Conservation (phyloP, 1,140 invertebrate species). For the Dysdera silvatica region DNA sequence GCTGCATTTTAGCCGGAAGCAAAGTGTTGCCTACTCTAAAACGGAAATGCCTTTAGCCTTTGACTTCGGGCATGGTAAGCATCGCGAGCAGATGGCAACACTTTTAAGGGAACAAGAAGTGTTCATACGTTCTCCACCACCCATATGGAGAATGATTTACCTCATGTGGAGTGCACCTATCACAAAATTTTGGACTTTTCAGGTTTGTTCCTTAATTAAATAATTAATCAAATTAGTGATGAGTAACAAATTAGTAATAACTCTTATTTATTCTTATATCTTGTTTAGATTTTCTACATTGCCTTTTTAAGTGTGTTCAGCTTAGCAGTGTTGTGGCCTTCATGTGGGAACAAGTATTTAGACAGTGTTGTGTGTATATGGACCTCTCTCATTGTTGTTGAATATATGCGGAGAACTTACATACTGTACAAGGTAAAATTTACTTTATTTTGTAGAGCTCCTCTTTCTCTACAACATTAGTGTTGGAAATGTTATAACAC, state of each 20-base stretch:
- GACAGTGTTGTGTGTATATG: slow-evolving; percentile 43
- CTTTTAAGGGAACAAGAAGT: slow-evolving; percentile 25
- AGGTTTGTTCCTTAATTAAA: too few species aligned
- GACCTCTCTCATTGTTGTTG: slow-evolving; percentile 33
- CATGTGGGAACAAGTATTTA: slow-evolving; percentile 43
- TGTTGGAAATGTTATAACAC: too few species aligned
- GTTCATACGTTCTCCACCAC: slow-evolving; percentile 25
- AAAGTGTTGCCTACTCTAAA: too few species aligned
- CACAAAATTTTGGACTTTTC: slow-evolving; percentile 39
- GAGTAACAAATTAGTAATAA: too few species aligned
- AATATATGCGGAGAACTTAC: slow-evolving; percentile 30
- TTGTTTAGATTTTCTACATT: slow-evolving; percentile 43
- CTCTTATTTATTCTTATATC: neutral
- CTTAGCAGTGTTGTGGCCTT: slow-evolving; percentile 43
- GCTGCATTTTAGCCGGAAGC: too few species aligned
- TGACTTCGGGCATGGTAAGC: slow-evolving; percentile 17
- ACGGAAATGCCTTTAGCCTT: too few species aligned
- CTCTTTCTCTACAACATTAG: too few species aligned
- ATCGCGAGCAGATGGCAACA: slow-evolving; percentile 23
- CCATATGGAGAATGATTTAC: slow-evolving; percentile 34
- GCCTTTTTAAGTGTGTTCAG: slow-evolving; percentile 43
- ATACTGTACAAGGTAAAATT: slow-evolving; percentile 27
- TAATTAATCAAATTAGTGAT: too few species aligned
- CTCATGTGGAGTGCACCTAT: slow-evolving; percentile 38
- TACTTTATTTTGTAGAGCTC: neutral